These are phyloP conservation scores for Eciton burchellii DNA, from an alignment of 1,140 invertebrate species.

Conservation along the genomic window DNA sequence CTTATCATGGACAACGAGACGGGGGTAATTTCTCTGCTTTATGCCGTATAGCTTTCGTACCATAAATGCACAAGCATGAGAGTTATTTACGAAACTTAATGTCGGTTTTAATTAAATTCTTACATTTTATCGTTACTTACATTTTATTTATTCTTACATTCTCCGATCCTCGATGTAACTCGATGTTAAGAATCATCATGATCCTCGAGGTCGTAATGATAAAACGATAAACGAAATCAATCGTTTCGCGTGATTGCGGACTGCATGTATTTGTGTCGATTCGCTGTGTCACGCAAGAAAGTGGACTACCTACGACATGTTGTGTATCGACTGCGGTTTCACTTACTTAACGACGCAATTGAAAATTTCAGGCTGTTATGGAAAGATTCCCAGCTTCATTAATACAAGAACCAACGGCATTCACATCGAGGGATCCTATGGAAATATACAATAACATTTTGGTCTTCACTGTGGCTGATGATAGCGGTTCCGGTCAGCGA, in stretches of 20 bases:
- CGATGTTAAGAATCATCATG: neutral
- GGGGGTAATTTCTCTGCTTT: conserved; percentile 89
- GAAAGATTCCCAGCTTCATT: conserved; percentile 97
- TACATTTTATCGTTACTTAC: conserved; percentile 10
- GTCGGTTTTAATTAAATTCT: conserved; percentile 37
- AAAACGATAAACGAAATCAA: conserved; percentile 31
- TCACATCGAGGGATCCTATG: conserved; percentile 97
- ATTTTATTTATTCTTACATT: conserved; percentile 40
- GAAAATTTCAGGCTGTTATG: conserved; percentile 92
- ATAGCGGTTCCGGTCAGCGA: conserved; percentile 87
- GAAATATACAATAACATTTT: conserved; percentile 99
- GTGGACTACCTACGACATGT: conserved; percentile 57
- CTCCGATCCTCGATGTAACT: neutral
- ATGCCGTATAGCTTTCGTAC: conserved; percentile 6
- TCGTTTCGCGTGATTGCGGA: neutral
- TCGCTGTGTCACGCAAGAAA: conserved; percentile 21
- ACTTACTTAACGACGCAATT: conserved; percentile 56
- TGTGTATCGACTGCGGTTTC: conserved; percentile 39
- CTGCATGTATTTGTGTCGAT: neutral
- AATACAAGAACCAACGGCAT: conserved; percentile 97
- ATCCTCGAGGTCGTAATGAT: neutral
- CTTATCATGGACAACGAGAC: conserved; percentile 98
- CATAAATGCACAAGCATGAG: neutral
- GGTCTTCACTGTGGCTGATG: conserved; percentile 95
- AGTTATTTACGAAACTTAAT: neutral